Conservation (phyloP, 2,113 vertebrate genomes). For the Lonchura striata region DNA sequence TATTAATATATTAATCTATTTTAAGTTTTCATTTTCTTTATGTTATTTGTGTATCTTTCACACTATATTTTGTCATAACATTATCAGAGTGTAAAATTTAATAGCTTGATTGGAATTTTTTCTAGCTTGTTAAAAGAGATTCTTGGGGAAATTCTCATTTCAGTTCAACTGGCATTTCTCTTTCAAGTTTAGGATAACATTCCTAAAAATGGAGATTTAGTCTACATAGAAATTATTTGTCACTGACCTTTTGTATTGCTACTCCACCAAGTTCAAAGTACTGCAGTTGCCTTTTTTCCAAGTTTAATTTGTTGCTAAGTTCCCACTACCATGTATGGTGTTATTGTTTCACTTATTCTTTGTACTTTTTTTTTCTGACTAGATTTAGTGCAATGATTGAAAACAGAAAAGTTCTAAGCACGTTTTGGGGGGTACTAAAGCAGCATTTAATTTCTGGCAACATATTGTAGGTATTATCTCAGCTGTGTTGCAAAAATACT, state of each 20-base stretch:
- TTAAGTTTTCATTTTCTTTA: not conserved
- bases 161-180: not conserved
- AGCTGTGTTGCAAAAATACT: constrained; percentile 13
- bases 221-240: constrained; percentile 24
- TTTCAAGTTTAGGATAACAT: constrained; percentile 13
- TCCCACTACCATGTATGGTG: not conserved
- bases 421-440: constrained; percentile 1
- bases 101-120: not conserved
- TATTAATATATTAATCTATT: not conserved
- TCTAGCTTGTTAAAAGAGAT: not conserved
- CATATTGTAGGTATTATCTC: constrained; percentile 27
- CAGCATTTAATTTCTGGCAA: constrained; percentile 23
- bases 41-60: not conserved
- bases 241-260: not conserved
- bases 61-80: not conserved
- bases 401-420: constrained; percentile 23
- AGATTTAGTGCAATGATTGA: constrained; percentile 18
- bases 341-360: constrained; percentile 1
- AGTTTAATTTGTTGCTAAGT: not conserved
- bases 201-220: constrained; percentile 44
- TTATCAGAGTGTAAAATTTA: not conserved
- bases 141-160: not conserved
- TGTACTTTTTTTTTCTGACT: constrained; percentile 27
- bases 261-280: not conserved
- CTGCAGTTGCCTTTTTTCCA: not conserved